Base-by-base conservation (phyloP, 2,888 invertebrate species). In the Deilephila porcellus region DNA sequence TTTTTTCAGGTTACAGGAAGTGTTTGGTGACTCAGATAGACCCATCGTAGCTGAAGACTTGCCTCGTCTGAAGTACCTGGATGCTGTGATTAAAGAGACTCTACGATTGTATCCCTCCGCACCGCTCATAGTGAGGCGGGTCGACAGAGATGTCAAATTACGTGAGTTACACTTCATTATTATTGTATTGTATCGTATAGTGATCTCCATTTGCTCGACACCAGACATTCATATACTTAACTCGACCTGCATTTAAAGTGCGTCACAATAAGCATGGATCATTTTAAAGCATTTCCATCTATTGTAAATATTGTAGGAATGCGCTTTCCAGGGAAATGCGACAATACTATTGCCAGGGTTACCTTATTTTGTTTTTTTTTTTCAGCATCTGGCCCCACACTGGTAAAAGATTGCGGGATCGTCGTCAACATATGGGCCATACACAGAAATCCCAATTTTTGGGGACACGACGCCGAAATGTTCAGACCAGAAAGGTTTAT, bases 401-500 rank as follows among this genome's bases (percentile, higher is more conserved):
- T 89, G 2, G 78, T 80, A 0, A 75, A 79, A 62, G 83, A 79
- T 4, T 80, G 81, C 7, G 82, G 83, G 0, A 72, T 84, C 0
- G 8, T 86, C 0, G 72, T 89, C 3, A 82, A 83, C 75, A 82
- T 87, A 53, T 88, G 86, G 85, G 86, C 85, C 0, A 73, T 86
- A 0, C 88, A 90, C 62, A 86, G 90, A 25, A 88, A 90, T 78
- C 86, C 88, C 0, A 76, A 74, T 3, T 87, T 87, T 78, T 91
- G 91, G 91, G 90, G 91, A 0, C 73, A 80, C 0, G 88, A 90
- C 56, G 87, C 86, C 0, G 86, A 88, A 37, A 67, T 79, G 59
- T 91, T 87, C 80, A 79, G 82, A 32, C 91, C 91, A 0, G 88
- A 90, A 25, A 78, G 91, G 32, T 91, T 90, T 75, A 71, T 89